phyloP scores from a whole-genome alignment of 2,888 invertebrate genomes.

The Nineta flava region DNA sequence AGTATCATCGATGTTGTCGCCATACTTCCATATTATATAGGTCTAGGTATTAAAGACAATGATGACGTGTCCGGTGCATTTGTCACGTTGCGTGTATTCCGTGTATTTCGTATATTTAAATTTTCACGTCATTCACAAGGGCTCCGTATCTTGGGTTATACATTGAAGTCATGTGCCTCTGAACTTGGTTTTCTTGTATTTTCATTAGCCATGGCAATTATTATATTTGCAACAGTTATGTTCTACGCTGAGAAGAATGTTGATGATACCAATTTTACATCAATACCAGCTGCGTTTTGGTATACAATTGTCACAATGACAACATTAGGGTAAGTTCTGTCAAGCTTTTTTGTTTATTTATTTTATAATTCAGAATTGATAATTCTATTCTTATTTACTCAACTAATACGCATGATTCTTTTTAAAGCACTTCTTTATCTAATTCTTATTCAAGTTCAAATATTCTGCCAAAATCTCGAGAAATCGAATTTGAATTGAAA shows the following conservation, averaged over 20 bases:
- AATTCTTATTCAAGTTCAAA: no score
- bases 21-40: slow-evolving; percentile 97
- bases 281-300: slow-evolving; percentile 99
- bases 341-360: not conserved
- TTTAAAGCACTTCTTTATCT: not conserved
- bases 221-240: slow-evolving; percentile 99
- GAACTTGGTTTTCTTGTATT: slow-evolving; percentile 99
- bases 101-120: slow-evolving; percentile 99
- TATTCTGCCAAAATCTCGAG: no score
- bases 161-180: slow-evolving; percentile 96
- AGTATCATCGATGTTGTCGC: slow-evolving; percentile 99
- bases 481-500: no score
- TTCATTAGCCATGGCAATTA: slow-evolving; percentile 99
- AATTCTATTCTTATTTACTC: not conserved
- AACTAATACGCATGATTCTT: not conserved
- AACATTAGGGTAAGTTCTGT: slow-evolving; percentile 79
- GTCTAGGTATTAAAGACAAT: slow-evolving; percentile 92
- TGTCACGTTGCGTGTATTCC: slow-evolving; percentile 95
- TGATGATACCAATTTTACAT: slow-evolving; percentile 91
- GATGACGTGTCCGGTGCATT: slow-evolving; percentile 98
- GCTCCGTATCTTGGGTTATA: slow-evolving; percentile 95
- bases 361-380: no score
- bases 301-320: slow-evolving; percentile 99
- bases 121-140: slow-evolving; percentile 99
- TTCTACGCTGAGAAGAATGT: slow-evolving; percentile 99